Evolutionary conservation across 64 coral and sea anemone species (phyloP).

Genomic region (Montipora foliosa): DNA sequence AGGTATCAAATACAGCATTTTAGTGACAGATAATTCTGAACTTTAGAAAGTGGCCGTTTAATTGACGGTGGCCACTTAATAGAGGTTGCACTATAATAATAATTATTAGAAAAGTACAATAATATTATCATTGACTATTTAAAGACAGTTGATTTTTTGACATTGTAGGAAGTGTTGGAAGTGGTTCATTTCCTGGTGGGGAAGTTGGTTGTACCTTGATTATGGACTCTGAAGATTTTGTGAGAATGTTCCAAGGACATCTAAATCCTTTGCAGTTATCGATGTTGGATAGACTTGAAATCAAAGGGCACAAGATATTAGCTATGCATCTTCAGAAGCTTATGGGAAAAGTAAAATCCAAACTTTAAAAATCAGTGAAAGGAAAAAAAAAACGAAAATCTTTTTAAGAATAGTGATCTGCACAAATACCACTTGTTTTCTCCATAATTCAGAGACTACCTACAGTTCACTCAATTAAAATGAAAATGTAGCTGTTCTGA

Average conservation of each 20-base stretch:
- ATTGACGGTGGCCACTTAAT: not conserved
- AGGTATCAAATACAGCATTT: too few species aligned
- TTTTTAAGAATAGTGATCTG: too few species aligned
- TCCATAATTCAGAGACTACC: too few species aligned
- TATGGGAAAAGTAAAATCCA: conserved; percentile 87
- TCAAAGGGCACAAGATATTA: conserved; percentile 82
- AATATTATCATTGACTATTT: not conserved
- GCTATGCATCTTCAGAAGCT: conserved; percentile 91
- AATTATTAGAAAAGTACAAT: too few species aligned
- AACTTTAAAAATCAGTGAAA: conserved; percentile 41
- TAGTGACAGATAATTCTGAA: too few species aligned
- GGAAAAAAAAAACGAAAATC: not conserved
- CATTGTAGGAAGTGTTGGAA: conserved; percentile 72
- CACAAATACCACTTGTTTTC: too few species aligned
- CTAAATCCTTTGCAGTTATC: conserved; percentile 87
- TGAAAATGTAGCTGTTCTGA: too few species aligned
- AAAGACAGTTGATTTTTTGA: not conserved
- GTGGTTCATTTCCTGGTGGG: conserved; percentile 62
- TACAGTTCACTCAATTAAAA: too few species aligned
- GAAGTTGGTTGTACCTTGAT: conserved; percentile 69
- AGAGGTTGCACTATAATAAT: not conserved
- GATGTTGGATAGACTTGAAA: conserved; percentile 85
- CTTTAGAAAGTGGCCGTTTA: too few species aligned
- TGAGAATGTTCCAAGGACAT: conserved; percentile 91
- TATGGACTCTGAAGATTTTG: conserved; percentile 82